Conservation (phyloP, 2,888 invertebrate species). For the Plagodis pulveraria region DNA sequence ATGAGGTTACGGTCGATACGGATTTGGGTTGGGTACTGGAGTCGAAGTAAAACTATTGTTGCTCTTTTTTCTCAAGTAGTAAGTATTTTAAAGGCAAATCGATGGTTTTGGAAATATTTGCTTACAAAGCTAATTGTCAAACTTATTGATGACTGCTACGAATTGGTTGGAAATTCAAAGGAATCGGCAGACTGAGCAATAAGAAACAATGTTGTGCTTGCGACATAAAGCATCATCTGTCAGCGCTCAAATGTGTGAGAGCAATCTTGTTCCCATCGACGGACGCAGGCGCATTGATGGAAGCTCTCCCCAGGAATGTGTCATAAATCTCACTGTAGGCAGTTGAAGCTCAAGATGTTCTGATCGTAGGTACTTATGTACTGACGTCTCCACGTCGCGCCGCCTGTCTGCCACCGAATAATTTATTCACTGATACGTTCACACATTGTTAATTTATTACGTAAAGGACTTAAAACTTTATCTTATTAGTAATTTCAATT, state of each 20-base stretch:
- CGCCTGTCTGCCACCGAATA: conserved; percentile 40
- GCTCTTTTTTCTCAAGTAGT: conserved; percentile 15
- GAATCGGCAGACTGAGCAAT: conserved; percentile 26
- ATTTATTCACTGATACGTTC: conserved; percentile 45
- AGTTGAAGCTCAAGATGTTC: conserved; percentile 15
- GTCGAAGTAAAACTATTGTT: not conserved
- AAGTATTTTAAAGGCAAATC: conserved; percentile 20
- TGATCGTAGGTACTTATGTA: conserved; percentile 15
- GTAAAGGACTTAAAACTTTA: conserved; percentile 20
- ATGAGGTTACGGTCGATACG: conserved; percentile 21
- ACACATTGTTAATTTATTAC: conserved; percentile 36
- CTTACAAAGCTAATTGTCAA: too few relatives aligned
- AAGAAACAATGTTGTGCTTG: conserved; percentile 45
- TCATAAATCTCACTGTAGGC: conserved; percentile 61
- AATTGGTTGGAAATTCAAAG: too few relatives aligned
- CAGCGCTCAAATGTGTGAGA: conserved; percentile 63
- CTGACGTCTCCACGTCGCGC: conserved; percentile 33
- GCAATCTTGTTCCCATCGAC: conserved; percentile 69
- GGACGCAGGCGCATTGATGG: conserved; percentile 51
- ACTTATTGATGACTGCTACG: too few relatives aligned
- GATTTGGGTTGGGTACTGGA: not conserved
- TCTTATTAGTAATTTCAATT: conserved; percentile 25
- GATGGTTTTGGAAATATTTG: too few relatives aligned
- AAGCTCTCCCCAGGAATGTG: conserved; percentile 69
- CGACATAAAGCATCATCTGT: conserved; percentile 65